phyloP scores from a whole-genome alignment of 2,113 vertebrate species.

The Synchiropus splendidus region DNA sequence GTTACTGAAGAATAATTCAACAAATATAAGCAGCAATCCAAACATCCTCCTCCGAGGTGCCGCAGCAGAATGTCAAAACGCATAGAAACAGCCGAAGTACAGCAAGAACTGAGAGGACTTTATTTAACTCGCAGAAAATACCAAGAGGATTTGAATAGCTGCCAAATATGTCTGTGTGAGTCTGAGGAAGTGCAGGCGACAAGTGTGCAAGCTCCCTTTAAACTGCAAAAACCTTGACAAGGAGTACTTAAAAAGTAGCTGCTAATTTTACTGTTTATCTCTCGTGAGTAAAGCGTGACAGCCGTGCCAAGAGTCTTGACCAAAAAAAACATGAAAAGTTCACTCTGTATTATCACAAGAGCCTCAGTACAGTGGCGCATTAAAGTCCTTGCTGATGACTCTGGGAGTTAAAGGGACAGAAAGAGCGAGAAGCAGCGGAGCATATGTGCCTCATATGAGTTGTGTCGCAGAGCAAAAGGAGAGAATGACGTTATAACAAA shows the following conservation, averaged over 20 bases:
- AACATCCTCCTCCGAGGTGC: too few species aligned
- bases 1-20: too few species aligned
- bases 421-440: neutral
- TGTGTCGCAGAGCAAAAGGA: slow-evolving; percentile 26
- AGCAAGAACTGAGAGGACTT: too few species aligned
- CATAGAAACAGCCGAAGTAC: too few species aligned
- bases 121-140: too few species aligned
- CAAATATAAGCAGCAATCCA: too few species aligned
- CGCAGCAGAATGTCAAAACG: too few species aligned
- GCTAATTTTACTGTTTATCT: slow-evolving; percentile 23
- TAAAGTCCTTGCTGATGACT: too few species aligned
- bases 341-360: slow-evolving; percentile 1
- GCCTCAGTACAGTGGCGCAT: too few species aligned
- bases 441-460: slow-evolving; percentile 13
- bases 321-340: neutral
- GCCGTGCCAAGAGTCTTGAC: too few species aligned
- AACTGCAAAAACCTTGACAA: slow-evolving; percentile 19
- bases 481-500: slow-evolving; percentile 57
- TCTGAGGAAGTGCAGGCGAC: slow-evolving; percentile 1
- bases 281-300: slow-evolving; percentile 12
- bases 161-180: too few species aligned
- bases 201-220: slow-evolving; percentile 15
- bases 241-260: slow-evolving; percentile 14
- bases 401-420: neutral
- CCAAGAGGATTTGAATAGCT: too few species aligned